These are phyloP conservation scores for Saturnia pavonia DNA, from an alignment of 2,888 invertebrate genomes.

Conservation along the genomic window DNA sequence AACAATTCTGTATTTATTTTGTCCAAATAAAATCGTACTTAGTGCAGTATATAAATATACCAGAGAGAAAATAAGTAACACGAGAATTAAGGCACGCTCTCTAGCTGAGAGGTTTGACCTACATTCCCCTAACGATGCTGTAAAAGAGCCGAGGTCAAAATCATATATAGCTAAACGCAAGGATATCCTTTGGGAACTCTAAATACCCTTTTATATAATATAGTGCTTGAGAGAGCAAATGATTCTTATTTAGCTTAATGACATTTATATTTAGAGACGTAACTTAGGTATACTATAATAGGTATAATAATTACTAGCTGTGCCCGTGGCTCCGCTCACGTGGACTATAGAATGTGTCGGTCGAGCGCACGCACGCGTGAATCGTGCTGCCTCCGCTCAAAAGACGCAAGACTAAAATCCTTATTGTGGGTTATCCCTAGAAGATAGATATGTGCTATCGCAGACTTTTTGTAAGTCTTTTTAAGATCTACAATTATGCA, in stretches of 20 bases:
- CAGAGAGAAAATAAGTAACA: slow-evolving; percentile 1
- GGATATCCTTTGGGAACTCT: slow-evolving; percentile 6
- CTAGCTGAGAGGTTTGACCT: slow-evolving; percentile 39
- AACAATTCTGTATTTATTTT: background rate
- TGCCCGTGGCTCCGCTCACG: too few species aligned
- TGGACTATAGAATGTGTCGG: too few species aligned
- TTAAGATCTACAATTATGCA: too few species aligned
- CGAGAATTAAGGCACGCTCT: slow-evolving; percentile 2
- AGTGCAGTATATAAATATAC: background rate
- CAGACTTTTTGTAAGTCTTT: too few species aligned
- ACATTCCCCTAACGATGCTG: slow-evolving; percentile 39
- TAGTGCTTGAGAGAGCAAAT: background rate
- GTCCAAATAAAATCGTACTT: background rate
- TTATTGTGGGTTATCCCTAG: too few species aligned
- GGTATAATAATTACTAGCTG: too few species aligned
- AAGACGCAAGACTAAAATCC: too few species aligned
- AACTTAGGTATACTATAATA: too few species aligned
- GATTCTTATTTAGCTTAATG: background rate
- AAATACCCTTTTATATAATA: background rate
- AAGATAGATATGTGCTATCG: too few species aligned
- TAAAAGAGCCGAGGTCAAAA: slow-evolving; percentile 34
- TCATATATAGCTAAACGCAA: background rate
- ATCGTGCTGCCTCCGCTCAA: too few species aligned
- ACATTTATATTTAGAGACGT: too few species aligned
- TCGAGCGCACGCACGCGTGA: too few species aligned